These are phyloP conservation scores for Chaetodon trifasciatus DNA, from an alignment of 2,797 vertebrate genomes.

Conservation along the genomic window DNA sequence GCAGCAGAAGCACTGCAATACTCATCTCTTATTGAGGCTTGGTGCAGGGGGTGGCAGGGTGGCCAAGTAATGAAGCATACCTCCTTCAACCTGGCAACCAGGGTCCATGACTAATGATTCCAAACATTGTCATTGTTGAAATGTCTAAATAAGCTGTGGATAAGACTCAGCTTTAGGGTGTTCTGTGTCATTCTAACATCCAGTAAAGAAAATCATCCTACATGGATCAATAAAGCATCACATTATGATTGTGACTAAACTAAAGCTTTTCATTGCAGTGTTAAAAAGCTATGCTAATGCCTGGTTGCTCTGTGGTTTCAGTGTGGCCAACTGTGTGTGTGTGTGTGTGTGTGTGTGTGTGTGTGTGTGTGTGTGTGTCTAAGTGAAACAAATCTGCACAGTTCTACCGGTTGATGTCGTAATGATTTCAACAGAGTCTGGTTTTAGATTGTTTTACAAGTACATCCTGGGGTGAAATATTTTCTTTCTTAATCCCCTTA, in stretches of 20 bases:
- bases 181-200: slow-evolving; percentile 15
- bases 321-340: not conserved
- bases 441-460: slow-evolving; percentile 29
- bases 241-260: slow-evolving; percentile 33
- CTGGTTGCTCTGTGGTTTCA: not conserved
- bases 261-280: slow-evolving; percentile 32
- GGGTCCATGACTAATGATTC: slow-evolving; percentile 1
- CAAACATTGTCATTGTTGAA: slow-evolving; percentile 20
- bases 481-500: slow-evolving; percentile 47
- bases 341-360: too few species aligned
- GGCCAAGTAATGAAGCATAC: slow-evolving; percentile 42
- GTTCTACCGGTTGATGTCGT: slow-evolving; percentile 5
- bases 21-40: slow-evolving; percentile 44
- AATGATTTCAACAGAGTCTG: slow-evolving; percentile 21
- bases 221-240: slow-evolving; percentile 37
- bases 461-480: slow-evolving; percentile 36
- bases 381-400: not conserved
- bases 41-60: slow-evolving; percentile 34
- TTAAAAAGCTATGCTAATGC: slow-evolving; percentile 19
- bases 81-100: slow-evolving; percentile 25
- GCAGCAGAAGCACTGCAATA: slow-evolving; percentile 57
- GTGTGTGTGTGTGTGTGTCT: not conserved
- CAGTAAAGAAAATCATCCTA: not conserved
- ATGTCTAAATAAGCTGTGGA: slow-evolving; percentile 27
- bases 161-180: slow-evolving; percentile 1